Evolutionary conservation across 2,113 vertebrate genomes (phyloP), one percentile per base, ranked within the genome.

Genomic region (Pogonocichla stellata): DNA sequence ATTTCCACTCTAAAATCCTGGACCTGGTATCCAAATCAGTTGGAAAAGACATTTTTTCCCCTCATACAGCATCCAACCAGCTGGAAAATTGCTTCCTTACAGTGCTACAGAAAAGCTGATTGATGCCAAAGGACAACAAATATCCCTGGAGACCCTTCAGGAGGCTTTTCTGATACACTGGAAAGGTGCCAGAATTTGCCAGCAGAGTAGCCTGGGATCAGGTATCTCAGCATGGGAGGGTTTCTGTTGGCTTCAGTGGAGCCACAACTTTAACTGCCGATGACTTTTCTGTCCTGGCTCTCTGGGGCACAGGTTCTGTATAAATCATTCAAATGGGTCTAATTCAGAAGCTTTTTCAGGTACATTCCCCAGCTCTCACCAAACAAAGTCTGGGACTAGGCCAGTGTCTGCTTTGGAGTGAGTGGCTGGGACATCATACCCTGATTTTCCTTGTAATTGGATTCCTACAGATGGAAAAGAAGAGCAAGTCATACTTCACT

Each of bases 71-170:
- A 96, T 73, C 58, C 67, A 92, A 79, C 22, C 67, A 83, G 24
- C 82, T 94, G 72, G 85, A 96, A 96, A 95, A 92, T 90, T 90
- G 70, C 62, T 86, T 91, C 74, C 33, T 80, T 65, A 36, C 5
- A 88, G 51, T 19, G 42, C 53, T 70, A 69, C 16, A 82, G 64
- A 40, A 88, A 83, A 93, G 25, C 1, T 79, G 86, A 92, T 77
- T 50, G 80, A 91, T 77, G 50, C 34, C 73, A 87, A 93, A 89
- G 78, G 86, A 80, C 80, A 80, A 48, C 2, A 3, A 71, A 80
- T 60, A 69, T 43, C 64, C 23, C 58, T 36, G 23, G n/a, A 88
- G 80, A 90, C 28, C 45, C 53, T 72, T 42, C 66, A 57, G 0
- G 0, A 65, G 29, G 34, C 31, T 19, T 6, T 51, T 81, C 45